These are phyloP conservation scores for Spilosoma lubricipeda DNA, from an alignment of 2,888 invertebrate species.

Conservation along the genomic window DNA sequence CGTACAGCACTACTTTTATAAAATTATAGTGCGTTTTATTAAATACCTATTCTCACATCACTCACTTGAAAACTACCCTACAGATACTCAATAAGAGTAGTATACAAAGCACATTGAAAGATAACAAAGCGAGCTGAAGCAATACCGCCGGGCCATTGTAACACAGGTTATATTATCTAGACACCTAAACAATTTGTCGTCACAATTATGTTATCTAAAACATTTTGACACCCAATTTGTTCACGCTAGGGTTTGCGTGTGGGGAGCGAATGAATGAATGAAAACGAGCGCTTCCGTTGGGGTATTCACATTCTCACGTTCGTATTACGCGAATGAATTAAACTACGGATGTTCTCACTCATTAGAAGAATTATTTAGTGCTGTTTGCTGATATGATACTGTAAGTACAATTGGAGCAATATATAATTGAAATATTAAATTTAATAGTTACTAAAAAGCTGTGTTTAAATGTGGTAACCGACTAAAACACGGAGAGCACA, in stretches of 20 bases:
- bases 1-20: not conserved
- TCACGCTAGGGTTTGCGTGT: conserved; percentile 27
- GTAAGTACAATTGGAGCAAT: not conserved
- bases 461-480: not conserved
- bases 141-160: conserved; percentile 6
- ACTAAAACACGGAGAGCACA: not conserved
- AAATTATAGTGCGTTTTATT: not conserved
- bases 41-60: not conserved
- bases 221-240: conserved; percentile 52
- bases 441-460: not conserved
- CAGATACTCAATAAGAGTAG: not conserved
- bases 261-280: conserved; percentile 32
- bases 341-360: conserved; percentile 43
- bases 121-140: not conserved
- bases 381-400: conserved; percentile 1
- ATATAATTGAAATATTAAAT: not conserved
- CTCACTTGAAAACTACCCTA: not conserved
- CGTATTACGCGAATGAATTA: conserved; percentile 43
- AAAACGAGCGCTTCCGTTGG: conserved; percentile 39
- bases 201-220: conserved; percentile 55
- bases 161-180: conserved; percentile 32
- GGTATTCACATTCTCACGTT: conserved; percentile 40
- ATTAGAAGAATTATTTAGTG: conserved; percentile 24
- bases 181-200: conserved; percentile 40
- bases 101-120: not conserved